These are phyloP conservation scores for Florisuga fusca DNA, from an alignment of 2,797 vertebrate genomes.

Conservation along the genomic window DNA sequence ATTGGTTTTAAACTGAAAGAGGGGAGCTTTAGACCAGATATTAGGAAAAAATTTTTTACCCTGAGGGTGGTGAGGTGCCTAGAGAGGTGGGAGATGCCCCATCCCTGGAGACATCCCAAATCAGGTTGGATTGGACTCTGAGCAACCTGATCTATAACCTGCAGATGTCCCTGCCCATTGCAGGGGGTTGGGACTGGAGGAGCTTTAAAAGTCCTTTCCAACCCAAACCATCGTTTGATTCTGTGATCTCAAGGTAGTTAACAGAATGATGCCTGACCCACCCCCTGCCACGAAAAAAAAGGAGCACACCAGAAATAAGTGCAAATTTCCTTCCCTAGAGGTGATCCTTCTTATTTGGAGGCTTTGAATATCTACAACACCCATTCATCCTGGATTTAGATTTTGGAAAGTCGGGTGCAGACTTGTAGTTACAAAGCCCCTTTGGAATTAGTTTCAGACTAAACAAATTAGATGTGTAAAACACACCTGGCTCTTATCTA, in stretches of 20 bases:
- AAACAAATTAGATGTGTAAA: slow-evolving; percentile 87
- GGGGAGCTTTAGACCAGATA: no score
- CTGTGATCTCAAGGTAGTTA: not conserved
- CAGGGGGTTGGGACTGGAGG: no score
- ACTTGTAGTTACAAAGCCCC: slow-evolving; percentile 35
- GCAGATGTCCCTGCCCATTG: no score
- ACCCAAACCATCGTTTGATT: no score
- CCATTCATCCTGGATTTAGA: not conserved
- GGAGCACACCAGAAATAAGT: not conserved
- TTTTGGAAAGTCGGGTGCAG: not conserved
- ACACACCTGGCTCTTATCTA: slow-evolving; percentile 91
- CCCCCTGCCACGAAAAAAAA: not conserved
- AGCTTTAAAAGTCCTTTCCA: no score
- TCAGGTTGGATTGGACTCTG: no score
- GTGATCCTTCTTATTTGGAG: slow-evolving; percentile 15
- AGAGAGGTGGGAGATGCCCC: no score
- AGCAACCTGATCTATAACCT: no score
- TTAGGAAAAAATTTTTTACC: no score
- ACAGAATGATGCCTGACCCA: not conserved
- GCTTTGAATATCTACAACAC: not conserved
- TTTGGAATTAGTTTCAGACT: slow-evolving; percentile 84
- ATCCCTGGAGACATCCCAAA: no score
- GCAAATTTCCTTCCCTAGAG: slow-evolving; percentile 10
- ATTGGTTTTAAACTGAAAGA: no score
- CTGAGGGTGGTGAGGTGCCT: no score